Evolutionary conservation across 2,113 vertebrate genomes (phyloP).

Genomic region (Halcyon malimbica): DNA sequence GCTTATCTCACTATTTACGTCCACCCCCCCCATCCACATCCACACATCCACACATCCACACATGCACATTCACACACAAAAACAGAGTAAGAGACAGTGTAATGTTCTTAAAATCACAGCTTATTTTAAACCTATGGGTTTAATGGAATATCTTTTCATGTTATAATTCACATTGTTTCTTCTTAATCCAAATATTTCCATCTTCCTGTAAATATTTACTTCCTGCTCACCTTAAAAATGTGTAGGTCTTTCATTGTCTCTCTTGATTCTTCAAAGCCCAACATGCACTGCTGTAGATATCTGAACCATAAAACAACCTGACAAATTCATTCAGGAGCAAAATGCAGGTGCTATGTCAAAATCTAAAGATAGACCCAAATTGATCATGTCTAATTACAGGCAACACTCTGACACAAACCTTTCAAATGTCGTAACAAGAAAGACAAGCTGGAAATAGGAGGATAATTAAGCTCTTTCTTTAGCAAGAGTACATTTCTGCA

Average conservation of each 20-base stretch:
- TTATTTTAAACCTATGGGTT: neutral
- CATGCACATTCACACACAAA: neutral
- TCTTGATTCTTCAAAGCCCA: neutral
- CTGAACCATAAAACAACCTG: neutral
- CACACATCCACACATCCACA: no score
- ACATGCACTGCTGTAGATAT: neutral
- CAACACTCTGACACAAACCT: neutral
- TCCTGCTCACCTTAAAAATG: neutral
- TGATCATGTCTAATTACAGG: conserved; percentile 1
- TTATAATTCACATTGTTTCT: neutral
- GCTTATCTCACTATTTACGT: neutral
- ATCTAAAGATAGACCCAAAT: conserved; percentile 18
- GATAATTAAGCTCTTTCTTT: conserved; percentile 45
- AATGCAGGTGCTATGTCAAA: neutral
- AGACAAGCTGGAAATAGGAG: neutral
- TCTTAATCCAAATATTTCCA: neutral
- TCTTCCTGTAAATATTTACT: neutral
- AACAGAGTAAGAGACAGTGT: neutral
- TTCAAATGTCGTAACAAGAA: neutral
- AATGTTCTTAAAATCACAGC: neutral
- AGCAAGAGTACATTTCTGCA: conserved; percentile 10
- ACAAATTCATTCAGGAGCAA: neutral
- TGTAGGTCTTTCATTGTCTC: neutral
- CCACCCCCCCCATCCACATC: no score
- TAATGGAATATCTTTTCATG: neutral